Percentiles rank a stretch among this genome's conserved stretches.
phyloP scores from a whole-genome alignment of 2,888 invertebrate species.

The Lepidocyrtoides sp. region DNA sequence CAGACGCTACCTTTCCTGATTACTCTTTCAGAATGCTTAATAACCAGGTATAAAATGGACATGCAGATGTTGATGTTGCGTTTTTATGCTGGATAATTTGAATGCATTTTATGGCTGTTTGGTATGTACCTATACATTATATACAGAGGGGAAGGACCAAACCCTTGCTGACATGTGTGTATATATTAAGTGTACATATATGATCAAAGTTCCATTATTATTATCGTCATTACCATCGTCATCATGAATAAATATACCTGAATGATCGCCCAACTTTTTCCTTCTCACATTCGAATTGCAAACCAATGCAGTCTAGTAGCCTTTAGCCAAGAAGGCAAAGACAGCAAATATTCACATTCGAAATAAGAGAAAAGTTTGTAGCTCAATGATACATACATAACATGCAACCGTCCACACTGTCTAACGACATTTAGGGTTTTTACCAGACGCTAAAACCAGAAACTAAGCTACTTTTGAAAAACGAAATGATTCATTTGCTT shows the following conservation, averaged over 20 bases:
- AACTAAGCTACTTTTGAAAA: slow-evolving; percentile 1
- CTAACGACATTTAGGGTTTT: too few species aligned
- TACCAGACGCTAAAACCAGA: background rate
- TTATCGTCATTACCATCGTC: slow-evolving; percentile 49
- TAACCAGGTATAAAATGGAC: slow-evolving; percentile 32
- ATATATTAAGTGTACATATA: slow-evolving; percentile 1
- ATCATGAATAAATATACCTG: slow-evolving; percentile 53
- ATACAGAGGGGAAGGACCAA: too few species aligned
- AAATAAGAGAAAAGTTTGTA: too few species aligned
- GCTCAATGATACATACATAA: too few species aligned
- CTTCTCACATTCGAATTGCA: background rate
- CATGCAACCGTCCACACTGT: too few species aligned
- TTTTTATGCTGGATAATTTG: background rate
- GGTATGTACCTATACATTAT: background rate
- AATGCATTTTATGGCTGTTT: too few species aligned
- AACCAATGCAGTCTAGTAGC: too few species aligned
- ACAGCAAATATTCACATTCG: too few species aligned
- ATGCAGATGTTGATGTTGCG: background rate
- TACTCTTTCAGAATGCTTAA: slow-evolving; percentile 62
- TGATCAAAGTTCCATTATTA: slow-evolving; percentile 42
- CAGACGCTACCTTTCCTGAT: background rate
- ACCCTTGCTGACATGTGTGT: background rate
- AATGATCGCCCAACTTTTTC: background rate
- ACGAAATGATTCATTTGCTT: slow-evolving; percentile 32
- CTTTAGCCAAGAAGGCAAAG: too few species aligned